These are phyloP conservation scores for Hirudo medicinalis DNA, from an alignment of 1,140 invertebrate species.

Conservation along the genomic window DNA sequence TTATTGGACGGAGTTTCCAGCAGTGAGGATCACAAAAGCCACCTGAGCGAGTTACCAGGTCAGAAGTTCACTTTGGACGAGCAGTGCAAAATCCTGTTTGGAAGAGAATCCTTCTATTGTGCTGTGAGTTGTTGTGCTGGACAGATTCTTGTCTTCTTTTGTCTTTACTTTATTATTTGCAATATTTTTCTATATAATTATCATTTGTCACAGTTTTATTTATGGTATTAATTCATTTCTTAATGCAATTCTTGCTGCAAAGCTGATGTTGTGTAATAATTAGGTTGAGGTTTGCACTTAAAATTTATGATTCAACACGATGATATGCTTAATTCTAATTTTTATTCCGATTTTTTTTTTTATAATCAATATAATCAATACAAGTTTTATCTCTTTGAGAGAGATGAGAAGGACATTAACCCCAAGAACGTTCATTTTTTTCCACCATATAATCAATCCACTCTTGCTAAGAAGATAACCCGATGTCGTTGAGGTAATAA, in stretches of 20 bases:
- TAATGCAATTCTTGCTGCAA: background rate
- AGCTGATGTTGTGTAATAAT: background rate
- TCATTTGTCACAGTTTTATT: background rate
- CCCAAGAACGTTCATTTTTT: no score
- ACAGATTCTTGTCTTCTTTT: background rate
- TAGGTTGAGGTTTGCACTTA: no score
- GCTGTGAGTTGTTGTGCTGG: background rate
- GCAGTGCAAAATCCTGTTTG: background rate
- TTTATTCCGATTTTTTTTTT: no score
- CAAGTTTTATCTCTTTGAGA: no score
- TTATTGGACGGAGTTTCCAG: background rate
- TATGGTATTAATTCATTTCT: background rate
- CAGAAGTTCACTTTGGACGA: conserved; percentile 5
- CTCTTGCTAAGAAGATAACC: background rate
- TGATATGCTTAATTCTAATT: background rate
- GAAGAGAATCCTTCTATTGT: background rate
- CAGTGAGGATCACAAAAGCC: background rate
- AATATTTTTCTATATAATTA: background rate
- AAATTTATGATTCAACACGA: no score
- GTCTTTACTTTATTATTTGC: background rate
- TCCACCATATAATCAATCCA: background rate
- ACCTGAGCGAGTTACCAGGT: background rate
- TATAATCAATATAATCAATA: no score
- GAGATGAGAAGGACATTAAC: no score
- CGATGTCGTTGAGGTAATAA: background rate